A percentile compares a stretch with the other conserved stretches of the same genome.
Conservation (phyloP, 2,797 vertebrate genomes). For the Morus bassanus region DNA sequence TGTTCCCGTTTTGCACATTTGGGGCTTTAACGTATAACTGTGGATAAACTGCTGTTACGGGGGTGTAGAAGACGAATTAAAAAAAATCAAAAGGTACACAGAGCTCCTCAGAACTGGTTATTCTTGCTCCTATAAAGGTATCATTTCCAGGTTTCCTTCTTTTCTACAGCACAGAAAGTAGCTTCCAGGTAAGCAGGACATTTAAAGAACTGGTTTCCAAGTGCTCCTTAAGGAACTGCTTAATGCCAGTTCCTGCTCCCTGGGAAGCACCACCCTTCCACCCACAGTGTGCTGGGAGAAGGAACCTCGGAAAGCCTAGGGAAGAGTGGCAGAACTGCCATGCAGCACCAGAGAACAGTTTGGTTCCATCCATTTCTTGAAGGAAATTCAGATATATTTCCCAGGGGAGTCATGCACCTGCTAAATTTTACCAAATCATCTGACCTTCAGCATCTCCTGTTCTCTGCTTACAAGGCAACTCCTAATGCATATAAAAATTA, state of each 20-base stretch:
- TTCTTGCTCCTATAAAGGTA: not conserved
- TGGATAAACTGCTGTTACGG: not conserved
- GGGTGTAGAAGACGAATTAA: not conserved
- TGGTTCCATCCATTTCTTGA: not conserved
- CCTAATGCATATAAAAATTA: not conserved
- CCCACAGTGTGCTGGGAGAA: not conserved
- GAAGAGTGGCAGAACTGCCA: not conserved
- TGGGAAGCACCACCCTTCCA: not conserved
- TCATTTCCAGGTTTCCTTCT: not conserved
- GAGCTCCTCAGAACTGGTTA: not conserved
- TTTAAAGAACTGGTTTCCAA: not conserved
- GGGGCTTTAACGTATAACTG: not conserved
- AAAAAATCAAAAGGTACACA: not conserved
- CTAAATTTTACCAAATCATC: not conserved
- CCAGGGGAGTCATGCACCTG: not conserved
- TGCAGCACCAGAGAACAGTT: not conserved
- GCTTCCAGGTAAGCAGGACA: not conserved
- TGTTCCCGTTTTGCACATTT: not conserved
- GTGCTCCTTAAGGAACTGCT: not conserved
- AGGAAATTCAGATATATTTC: not conserved
- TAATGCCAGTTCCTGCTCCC: not conserved
- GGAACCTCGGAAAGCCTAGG: rapidly evolving
- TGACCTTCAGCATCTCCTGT: not conserved
- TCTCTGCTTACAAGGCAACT: not conserved
- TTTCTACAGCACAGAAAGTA: not conserved